phyloP scores from a whole-genome alignment of 2,113 vertebrate species.

The Uria lomvia region DNA sequence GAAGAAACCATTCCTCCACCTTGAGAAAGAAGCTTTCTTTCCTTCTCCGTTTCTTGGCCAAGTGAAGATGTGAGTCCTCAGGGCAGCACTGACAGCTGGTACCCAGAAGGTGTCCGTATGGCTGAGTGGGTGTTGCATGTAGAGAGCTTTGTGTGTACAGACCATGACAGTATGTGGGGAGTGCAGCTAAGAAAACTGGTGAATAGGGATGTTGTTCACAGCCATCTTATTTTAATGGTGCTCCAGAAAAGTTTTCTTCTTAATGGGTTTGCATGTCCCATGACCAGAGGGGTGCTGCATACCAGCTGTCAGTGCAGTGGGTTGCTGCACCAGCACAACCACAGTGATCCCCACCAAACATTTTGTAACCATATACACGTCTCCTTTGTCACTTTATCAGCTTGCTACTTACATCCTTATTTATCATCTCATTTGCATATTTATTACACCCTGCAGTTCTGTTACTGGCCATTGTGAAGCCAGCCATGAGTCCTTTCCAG shows the following conservation, averaged over 20 bases:
- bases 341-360: neutral
- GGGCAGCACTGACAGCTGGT: neutral
- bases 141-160: neutral
- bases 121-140: neutral
- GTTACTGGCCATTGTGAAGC: neutral
- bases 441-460: neutral
- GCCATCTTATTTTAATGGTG: neutral
- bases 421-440: neutral
- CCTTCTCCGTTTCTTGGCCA: neutral
- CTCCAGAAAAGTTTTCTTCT: neutral
- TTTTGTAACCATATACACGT: fast-evolving
- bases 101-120: neutral
- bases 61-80: neutral
- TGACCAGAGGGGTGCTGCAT: neutral
- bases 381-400: neutral
- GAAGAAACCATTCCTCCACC: neutral
- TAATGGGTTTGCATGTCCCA: fast-evolving
- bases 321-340: neutral
- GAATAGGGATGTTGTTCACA: neutral
- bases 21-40: neutral
- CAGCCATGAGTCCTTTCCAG: neutral
- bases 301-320: neutral
- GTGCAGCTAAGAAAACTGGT: neutral
- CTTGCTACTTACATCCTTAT: neutral
- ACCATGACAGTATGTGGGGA: neutral